phyloP scores from a whole-genome alignment of 1,140 invertebrate species.

The Callitettix versicolor region DNA sequence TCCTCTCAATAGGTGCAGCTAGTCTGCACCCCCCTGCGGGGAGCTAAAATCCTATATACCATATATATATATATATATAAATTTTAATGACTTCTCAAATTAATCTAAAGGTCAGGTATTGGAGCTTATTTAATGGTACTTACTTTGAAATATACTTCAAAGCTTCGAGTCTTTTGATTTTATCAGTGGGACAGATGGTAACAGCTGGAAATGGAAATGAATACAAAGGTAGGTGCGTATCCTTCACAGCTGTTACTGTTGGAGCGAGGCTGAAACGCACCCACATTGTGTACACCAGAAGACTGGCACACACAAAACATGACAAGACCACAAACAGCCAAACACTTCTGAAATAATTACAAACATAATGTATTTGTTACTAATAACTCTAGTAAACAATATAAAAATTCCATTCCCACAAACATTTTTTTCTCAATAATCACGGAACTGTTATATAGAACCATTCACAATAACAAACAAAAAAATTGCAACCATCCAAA shows the following conservation, averaged over 20 bases:
- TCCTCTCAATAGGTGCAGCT: too few species aligned
- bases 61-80: too few species aligned
- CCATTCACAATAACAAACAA: too few species aligned
- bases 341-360: constrained; percentile 3
- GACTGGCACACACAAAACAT: constrained; percentile 20
- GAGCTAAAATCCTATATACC: background rate
- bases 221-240: constrained; percentile 27
- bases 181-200: constrained; percentile 27
- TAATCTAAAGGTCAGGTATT: too few species aligned
- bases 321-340: constrained; percentile 19
- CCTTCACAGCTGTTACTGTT: constrained; percentile 24
- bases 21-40: too few species aligned
- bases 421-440: too few species aligned
- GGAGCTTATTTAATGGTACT: background rate
- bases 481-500: too few species aligned
- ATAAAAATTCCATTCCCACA: too few species aligned
- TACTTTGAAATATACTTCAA: constrained; percentile 24
- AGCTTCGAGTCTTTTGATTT: constrained; percentile 23
- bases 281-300: constrained; percentile 21
- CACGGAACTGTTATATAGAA: too few species aligned
- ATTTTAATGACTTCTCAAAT: background rate
- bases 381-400: too few species aligned
- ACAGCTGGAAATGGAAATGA: constrained; percentile 28
- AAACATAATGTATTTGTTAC: too few species aligned
- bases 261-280: constrained; percentile 19